Conservation (phyloP, 2,888 invertebrate species). For the Drosophila rellima region DNA sequence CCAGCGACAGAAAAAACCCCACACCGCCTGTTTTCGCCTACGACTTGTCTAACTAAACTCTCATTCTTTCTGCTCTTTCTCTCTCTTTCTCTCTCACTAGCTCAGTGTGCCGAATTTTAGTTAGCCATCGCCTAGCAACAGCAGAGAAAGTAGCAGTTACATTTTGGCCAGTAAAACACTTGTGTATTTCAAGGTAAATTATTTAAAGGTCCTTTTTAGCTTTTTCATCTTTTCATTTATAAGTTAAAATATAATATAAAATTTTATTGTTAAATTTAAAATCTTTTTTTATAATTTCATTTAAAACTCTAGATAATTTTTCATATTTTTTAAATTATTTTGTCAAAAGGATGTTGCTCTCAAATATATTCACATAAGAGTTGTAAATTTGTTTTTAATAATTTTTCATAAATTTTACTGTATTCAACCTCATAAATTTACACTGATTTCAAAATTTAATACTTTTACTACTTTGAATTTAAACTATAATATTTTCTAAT, state of each 20-base stretch:
- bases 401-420: background rate
- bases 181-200: background rate
- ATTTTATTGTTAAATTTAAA: no score
- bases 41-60: background rate
- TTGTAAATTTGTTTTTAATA: no score
- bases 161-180: background rate
- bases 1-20: conserved; percentile 47
- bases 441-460: background rate
- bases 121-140: conserved; percentile 48
- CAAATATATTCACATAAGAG: no score
- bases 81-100: conserved; percentile 34
- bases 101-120: conserved; percentile 60
- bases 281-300: no score
- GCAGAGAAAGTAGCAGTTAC: conserved; percentile 60
- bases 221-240: no score
- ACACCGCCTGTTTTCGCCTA: conserved; percentile 36
- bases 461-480: background rate
- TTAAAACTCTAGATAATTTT: no score
- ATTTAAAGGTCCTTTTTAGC: background rate
- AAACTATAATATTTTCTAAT: no score
- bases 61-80: conserved; percentile 30
- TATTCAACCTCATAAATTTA: background rate
- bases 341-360: background rate
- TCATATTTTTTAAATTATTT: no score
- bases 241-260: no score